Percentiles rank a stretch among this genome's conserved stretches.
Evolutionary conservation across 2,888 invertebrate genomes (phyloP).

Genomic region (Caenorhabditis uteleia): DNA sequence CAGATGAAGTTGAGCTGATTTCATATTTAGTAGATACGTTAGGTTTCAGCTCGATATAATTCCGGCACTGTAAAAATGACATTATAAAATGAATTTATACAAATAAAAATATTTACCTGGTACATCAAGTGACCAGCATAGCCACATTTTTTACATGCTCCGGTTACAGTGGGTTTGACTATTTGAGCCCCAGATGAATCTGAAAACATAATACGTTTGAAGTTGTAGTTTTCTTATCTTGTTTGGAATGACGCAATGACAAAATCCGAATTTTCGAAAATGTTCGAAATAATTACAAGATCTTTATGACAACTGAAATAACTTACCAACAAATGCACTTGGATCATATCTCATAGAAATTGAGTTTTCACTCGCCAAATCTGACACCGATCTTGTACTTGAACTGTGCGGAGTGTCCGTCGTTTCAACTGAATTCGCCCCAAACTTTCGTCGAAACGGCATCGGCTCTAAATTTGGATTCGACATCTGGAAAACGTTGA

Average conservation of each 20-base stretch:
- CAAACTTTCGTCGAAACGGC: slow-evolving; percentile 51
- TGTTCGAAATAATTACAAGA: not conserved
- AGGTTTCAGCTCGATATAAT: slow-evolving; percentile 71
- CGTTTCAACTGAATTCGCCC: slow-evolving; percentile 3
- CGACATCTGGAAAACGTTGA: too few relatives aligned
- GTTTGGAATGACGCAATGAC: not conserved
- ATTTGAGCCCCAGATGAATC: slow-evolving; percentile 49
- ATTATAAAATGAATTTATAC: not conserved
- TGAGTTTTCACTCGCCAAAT: slow-evolving; percentile 4
- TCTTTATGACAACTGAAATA: not conserved
- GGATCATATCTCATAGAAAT: slow-evolving; percentile 29
- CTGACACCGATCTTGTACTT: slow-evolving; percentile 8
- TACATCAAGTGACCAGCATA: slow-evolving; percentile 72
- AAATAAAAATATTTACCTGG: slow-evolving; percentile 53
- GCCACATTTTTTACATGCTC: slow-evolving; percentile 66
- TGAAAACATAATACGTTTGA: slow-evolving; percentile 12
- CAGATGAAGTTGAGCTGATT: slow-evolving; percentile 73
- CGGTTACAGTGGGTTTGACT: slow-evolving; percentile 49
- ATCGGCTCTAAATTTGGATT: slow-evolving; percentile 51
- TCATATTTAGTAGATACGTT: slow-evolving; percentile 68
- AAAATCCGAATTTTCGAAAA: too few relatives aligned
- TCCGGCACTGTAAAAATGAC: slow-evolving; percentile 69
- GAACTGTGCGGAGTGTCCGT: not conserved
- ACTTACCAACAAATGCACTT: slow-evolving; percentile 39
- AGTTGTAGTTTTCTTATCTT: not conserved